Conservation (phyloP, 2,888 invertebrate species). For the Eupelmus urozonus region DNA sequence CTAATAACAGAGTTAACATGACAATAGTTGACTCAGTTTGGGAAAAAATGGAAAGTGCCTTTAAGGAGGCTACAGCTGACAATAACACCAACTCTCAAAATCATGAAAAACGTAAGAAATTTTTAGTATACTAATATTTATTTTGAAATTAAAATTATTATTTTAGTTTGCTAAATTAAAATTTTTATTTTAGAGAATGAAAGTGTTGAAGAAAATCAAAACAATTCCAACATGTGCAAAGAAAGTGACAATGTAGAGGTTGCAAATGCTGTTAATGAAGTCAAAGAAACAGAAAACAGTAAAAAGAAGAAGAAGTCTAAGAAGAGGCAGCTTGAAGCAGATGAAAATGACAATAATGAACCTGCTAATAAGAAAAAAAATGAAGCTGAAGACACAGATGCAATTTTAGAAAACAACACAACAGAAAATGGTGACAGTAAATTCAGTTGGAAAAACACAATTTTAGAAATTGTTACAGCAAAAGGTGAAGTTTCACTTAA, state of each 20-base stretch:
- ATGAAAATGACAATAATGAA: slow-evolving; percentile 47
- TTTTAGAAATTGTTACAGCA: slow-evolving; percentile 66
- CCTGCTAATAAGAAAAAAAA: slow-evolving; percentile 52
- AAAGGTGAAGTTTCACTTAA: slow-evolving; percentile 84
- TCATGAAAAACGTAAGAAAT: slow-evolving; percentile 50
- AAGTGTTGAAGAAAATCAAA: slow-evolving; percentile 66
- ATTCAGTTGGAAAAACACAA: slow-evolving; percentile 70
- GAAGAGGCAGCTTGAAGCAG: slow-evolving; percentile 62
- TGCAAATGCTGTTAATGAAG: neutral
- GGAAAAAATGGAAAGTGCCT: slow-evolving; percentile 78
- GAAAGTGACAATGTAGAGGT: slow-evolving; percentile 65
- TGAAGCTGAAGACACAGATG: slow-evolving; percentile 41
- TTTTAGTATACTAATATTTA: slow-evolving; percentile 4
- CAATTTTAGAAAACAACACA: slow-evolving; percentile 39
- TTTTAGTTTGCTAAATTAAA: neutral
- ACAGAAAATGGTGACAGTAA: slow-evolving; percentile 54
- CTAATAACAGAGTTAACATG: slow-evolving; percentile 80
- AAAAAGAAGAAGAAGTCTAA: slow-evolving; percentile 66
- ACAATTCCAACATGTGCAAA: slow-evolving; percentile 69
- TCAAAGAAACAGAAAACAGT: slow-evolving; percentile 24
- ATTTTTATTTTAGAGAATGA: slow-evolving; percentile 38
- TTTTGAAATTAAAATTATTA: slow-evolving; percentile 1
- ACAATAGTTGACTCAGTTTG: slow-evolving; percentile 84
- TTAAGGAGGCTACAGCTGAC: slow-evolving; percentile 63
- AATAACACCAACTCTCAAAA: slow-evolving; percentile 47